Evolutionary conservation across 2,113 vertebrate species (phyloP).

Genomic region (Cottus gobio): DNA sequence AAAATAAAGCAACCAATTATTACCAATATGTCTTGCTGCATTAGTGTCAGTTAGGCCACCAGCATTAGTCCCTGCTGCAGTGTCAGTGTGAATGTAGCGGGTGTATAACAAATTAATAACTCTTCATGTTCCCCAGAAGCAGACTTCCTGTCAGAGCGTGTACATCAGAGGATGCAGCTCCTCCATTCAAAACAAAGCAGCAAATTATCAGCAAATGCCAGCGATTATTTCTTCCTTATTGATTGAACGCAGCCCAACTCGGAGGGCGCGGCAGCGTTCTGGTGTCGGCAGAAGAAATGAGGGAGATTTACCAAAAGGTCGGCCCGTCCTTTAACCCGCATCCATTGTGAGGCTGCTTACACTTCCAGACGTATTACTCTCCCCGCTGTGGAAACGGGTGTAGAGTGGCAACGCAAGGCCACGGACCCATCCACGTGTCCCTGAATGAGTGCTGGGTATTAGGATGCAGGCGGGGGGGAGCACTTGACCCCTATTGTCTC

Average conservation of each 20-base stretch:
- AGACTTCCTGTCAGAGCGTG: not conserved
- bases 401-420: conserved; percentile 21
- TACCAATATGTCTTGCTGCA: not conserved
- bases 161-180: not conserved
- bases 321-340: conserved; percentile 25
- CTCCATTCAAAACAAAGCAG: too few species aligned
- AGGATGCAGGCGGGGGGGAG: conserved; percentile 10
- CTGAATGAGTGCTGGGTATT: conserved; percentile 37
- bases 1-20: not conserved
- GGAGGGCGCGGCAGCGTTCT: conserved; percentile 29
- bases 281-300: conserved; percentile 46
- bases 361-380: conserved; percentile 32
- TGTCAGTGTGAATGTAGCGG: not conserved
- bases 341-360: conserved; percentile 21
- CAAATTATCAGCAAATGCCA: conserved; percentile 40
- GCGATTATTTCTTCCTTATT: conserved; percentile 32
- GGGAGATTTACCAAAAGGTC: conserved; percentile 59
- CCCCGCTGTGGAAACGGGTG: not conserved
- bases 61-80: not conserved
- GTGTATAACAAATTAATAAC: not conserved
- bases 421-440: conserved; percentile 28
- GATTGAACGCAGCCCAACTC: conserved; percentile 11
- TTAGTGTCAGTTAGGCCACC: not conserved
- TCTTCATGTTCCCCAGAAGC: not conserved
- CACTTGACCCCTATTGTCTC: conserved; percentile 68